phyloP scores from a whole-genome alignment of 2,888 invertebrate species.

The Melanophora roralis region DNA sequence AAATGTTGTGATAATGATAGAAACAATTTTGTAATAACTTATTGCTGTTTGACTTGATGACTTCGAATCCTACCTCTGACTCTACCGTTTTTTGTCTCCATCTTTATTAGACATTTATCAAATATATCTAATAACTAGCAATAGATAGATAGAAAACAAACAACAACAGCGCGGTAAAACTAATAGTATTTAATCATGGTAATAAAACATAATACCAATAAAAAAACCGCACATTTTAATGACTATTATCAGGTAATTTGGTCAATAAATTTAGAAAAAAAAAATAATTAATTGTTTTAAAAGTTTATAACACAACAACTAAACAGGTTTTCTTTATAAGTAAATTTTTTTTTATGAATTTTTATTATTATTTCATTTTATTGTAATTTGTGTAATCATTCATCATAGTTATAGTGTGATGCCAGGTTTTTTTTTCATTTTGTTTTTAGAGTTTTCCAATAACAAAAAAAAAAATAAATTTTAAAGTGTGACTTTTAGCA shows the following conservation, averaged over 20 bases:
- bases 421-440: not conserved
- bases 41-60: constrained; percentile 37
- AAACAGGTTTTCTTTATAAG: constrained; percentile 52
- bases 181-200: constrained; percentile 3
- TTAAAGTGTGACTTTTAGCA: constrained; percentile 26
- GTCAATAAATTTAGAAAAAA: constrained; percentile 52
- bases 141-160: not conserved
- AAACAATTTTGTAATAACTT: constrained; percentile 60
- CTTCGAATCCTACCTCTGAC: constrained; percentile 12
- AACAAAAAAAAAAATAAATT: too few relatives aligned
- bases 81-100: too few relatives aligned
- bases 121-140: constrained; percentile 31
- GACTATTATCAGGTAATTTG: constrained; percentile 55
- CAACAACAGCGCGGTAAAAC: not conserved
- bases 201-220: constrained; percentile 44
- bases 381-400: constrained; percentile 54
- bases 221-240: constrained; percentile 41
- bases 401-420: constrained; percentile 52
- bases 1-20: constrained; percentile 57
- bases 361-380: too few relatives aligned
- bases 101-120: not conserved
- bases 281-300: constrained; percentile 43
- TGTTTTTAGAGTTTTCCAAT: too few relatives aligned
- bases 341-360: constrained; percentile 33
- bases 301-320: constrained; percentile 5